Evolutionary conservation across 2,797 vertebrate species (phyloP).

Genomic region (Mycteria americana): DNA sequence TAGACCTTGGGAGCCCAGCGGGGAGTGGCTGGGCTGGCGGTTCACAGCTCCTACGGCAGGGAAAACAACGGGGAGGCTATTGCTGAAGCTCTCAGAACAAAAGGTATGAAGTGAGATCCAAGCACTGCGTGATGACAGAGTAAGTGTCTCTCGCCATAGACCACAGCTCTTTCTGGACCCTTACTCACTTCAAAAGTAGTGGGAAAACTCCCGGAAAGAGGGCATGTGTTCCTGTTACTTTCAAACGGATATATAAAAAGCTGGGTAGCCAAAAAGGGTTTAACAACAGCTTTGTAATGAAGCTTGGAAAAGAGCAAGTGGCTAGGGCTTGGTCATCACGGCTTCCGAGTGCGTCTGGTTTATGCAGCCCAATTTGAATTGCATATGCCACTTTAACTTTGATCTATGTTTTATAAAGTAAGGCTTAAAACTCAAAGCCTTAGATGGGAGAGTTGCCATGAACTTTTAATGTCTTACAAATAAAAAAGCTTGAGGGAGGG

Average conservation of each 20-base stretch:
- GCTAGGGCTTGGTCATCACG: background rate
- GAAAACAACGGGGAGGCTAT: slow-evolving; percentile 55
- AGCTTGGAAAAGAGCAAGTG: background rate
- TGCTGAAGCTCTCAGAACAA: slow-evolving; percentile 57
- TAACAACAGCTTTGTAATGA: background rate
- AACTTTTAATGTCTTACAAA: slow-evolving; percentile 2
- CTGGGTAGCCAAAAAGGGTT: background rate
- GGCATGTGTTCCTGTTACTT: background rate
- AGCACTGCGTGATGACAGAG: slow-evolving; percentile 34
- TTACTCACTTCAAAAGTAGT: slow-evolving; percentile 15
- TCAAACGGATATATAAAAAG: background rate
- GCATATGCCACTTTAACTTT: background rate
- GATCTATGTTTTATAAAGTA: background rate
- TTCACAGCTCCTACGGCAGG: slow-evolving; percentile 15
- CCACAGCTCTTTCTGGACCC: background rate
- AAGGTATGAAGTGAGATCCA: slow-evolving; percentile 53
- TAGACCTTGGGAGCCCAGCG: background rate
- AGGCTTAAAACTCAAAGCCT: slow-evolving; percentile 7
- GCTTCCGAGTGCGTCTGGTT: background rate
- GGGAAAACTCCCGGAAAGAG: background rate
- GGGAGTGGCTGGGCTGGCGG: background rate
- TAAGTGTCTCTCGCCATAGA: slow-evolving; percentile 25
- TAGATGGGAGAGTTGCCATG: background rate
- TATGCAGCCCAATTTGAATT: background rate
- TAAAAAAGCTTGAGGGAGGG: background rate